phyloP scores from a whole-genome alignment of 2,888 invertebrate genomes.

The Serrognathus titanus region DNA sequence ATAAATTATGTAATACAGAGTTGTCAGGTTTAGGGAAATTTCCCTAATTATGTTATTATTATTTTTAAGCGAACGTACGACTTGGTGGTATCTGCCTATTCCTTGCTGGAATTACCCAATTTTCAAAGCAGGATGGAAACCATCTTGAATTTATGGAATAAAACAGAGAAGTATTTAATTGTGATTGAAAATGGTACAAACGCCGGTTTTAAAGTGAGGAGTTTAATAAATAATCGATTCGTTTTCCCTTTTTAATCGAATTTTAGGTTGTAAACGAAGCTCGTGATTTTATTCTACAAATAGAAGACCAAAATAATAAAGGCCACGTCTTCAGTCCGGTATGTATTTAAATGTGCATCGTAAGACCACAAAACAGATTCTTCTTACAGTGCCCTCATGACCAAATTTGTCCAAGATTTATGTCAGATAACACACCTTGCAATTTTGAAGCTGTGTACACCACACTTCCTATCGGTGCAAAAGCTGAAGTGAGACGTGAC shows the following conservation, averaged over 20 bases:
- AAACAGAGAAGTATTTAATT: slow-evolving; percentile 77
- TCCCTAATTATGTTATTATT: too few species aligned
- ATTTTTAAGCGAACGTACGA: slow-evolving; percentile 66
- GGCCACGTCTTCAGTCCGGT: slow-evolving; percentile 76
- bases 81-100: slow-evolving; percentile 76
- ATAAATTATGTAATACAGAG: too few species aligned
- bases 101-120: slow-evolving; percentile 75
- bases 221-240: neutral
- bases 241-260: slow-evolving; percentile 10
- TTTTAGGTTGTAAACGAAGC: slow-evolving; percentile 71
- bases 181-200: slow-evolving; percentile 81
- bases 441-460: slow-evolving; percentile 69
- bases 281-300: slow-evolving; percentile 71
- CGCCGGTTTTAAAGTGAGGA: slow-evolving; percentile 68
- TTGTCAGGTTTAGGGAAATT: too few species aligned
- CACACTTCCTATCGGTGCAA: slow-evolving; percentile 53
- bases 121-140: slow-evolving; percentile 64
- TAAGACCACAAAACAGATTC: slow-evolving; percentile 7
- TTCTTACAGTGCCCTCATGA: slow-evolving; percentile 77
- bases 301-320: slow-evolving; percentile 43
- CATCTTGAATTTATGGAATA: slow-evolving; percentile 79
- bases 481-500: slow-evolving; percentile 52
- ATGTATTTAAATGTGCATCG: slow-evolving; percentile 39
- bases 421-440: slow-evolving; percentile 67
- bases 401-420: slow-evolving; percentile 68